Evolutionary conservation across 2,888 invertebrate species (phyloP), one percentile per base, ranked within the genome.

Genomic region (Yponomeuta malinellus): DNA sequence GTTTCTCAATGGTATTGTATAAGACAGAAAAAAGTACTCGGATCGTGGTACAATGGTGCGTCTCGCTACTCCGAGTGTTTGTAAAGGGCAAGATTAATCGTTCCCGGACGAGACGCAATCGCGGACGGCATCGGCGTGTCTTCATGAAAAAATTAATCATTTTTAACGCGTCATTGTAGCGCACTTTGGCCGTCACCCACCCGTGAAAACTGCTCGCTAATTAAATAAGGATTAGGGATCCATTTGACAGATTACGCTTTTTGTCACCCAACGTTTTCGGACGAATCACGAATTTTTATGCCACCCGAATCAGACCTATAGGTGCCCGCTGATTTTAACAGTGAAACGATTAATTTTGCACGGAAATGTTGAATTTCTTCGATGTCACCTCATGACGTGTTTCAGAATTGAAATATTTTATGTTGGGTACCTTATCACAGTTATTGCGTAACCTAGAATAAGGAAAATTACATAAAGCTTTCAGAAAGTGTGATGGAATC

Each of bases 401-500:
- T 43, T 43, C 9, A 43, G 43, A 43, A 43, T 43, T 43, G 43
- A 43, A 43, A 59, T 59, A 15, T 59, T 59, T 59, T 59, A 59
- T 15, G 52, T 15, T 59, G 15, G 12, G 52, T 15, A 59, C 15
- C 15, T 59, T 59, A 43, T 43, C 43, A 5, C 43, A 43, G 43
- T 43, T 59, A 59, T 59, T 59, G 15, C 52, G 52, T 59, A 59
- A 79, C 83, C 83, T 76, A 81, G 81, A 84, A 71, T 67, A 83
- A 82, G 84, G 85, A 83, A 85, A 87, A 90, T 89, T 87, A 88
- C 89, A 86, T 85, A 88, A 90, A 90, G 88, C 90, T 90, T 85
- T 89, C 88, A 85, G 87, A 89, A 87, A 89, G 89, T 89, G 88
- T 88, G 90, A 90, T 90, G 87, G 90, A 90, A 91, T 91, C 90